Conservation (phyloP, 92 coral and sea anemone genomes). For the Pocillopora grandis region DNA sequence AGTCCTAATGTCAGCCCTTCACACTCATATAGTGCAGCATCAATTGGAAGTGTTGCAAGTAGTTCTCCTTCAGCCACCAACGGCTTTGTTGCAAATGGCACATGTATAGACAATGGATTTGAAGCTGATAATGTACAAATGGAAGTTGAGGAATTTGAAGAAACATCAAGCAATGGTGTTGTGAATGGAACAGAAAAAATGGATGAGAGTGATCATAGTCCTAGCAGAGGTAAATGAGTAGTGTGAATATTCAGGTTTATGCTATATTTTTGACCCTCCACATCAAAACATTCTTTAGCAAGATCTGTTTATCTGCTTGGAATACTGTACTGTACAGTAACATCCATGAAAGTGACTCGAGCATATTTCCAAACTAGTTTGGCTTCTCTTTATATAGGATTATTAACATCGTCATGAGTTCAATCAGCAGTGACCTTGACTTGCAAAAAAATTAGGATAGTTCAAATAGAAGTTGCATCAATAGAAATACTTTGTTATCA, state of each 20-base stretch:
- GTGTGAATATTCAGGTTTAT: background rate
- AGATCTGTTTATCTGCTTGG: too few species aligned
- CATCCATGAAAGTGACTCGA: too few species aligned
- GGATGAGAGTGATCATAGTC: conserved; percentile 73
- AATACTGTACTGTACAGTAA: too few species aligned
- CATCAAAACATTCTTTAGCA: too few species aligned
- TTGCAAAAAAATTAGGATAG: too few species aligned
- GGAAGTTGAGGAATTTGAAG: conserved; percentile 91
- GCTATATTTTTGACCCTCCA: too few species aligned
- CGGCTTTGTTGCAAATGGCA: conserved; percentile 88
- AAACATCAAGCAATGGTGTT: conserved; percentile 65
- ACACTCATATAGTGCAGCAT: conserved; percentile 80
- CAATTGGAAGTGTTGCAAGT: conserved; percentile 71
- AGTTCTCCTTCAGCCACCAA: conserved; percentile 77
- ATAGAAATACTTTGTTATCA: too few species aligned
- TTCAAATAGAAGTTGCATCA: too few species aligned
- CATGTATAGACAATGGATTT: conserved; percentile 85
- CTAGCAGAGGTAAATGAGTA: conserved; percentile 74
- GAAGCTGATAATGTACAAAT: conserved; percentile 86
- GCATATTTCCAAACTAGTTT: too few species aligned
- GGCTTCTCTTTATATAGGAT: too few species aligned
- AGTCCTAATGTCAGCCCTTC: conserved; percentile 99
- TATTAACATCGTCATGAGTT: too few species aligned
- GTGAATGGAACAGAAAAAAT: conserved; percentile 81
- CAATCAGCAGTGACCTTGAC: too few species aligned